Evolutionary conservation across 2,888 invertebrate species (phyloP).

Genomic region (Cephus pulcher): DNA sequence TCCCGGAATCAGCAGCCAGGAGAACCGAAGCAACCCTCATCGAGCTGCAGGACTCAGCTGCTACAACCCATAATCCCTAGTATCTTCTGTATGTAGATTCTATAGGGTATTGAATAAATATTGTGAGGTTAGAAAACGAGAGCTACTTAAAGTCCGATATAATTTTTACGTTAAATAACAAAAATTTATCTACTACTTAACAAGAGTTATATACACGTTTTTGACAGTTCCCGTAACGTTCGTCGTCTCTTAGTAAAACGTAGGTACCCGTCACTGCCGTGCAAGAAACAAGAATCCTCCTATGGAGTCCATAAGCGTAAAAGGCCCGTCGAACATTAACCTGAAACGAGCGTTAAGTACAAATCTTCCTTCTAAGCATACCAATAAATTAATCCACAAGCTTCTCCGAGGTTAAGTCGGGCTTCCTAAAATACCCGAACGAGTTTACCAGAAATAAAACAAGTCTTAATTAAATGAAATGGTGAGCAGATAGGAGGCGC

Average conservation of each 20-base stretch:
- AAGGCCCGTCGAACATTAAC: conserved; percentile 23
- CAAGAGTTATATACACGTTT: background rate
- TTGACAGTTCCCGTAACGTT: background rate
- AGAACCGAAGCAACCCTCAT: conserved; percentile 39
- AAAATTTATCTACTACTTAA: background rate
- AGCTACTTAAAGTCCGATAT: background rate
- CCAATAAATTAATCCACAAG: conserved; percentile 47
- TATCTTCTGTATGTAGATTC: background rate
- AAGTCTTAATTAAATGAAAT: conserved; percentile 58
- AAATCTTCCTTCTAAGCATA: conserved; percentile 17
- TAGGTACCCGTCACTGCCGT: background rate
- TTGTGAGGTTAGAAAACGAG: background rate
- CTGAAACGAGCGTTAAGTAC: conserved; percentile 15
- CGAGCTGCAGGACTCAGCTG: conserved; percentile 15
- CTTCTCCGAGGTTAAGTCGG: conserved; percentile 24
- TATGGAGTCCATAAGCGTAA: background rate
- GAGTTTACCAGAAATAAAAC: conserved; percentile 56
- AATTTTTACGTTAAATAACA: background rate
- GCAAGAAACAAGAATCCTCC: background rate
- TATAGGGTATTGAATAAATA: background rate
- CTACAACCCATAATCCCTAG: conserved; percentile 16
- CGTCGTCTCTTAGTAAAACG: too few species aligned
- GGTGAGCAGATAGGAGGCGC: conserved; percentile 30
- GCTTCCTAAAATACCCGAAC: conserved; percentile 56
- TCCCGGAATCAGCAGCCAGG: conserved; percentile 54